A percentile compares a stretch with the other conserved stretches of the same genome.
Evolutionary conservation across 2,888 invertebrate species (phyloP).

Genomic region (Alviniconcha strummeri): DNA sequence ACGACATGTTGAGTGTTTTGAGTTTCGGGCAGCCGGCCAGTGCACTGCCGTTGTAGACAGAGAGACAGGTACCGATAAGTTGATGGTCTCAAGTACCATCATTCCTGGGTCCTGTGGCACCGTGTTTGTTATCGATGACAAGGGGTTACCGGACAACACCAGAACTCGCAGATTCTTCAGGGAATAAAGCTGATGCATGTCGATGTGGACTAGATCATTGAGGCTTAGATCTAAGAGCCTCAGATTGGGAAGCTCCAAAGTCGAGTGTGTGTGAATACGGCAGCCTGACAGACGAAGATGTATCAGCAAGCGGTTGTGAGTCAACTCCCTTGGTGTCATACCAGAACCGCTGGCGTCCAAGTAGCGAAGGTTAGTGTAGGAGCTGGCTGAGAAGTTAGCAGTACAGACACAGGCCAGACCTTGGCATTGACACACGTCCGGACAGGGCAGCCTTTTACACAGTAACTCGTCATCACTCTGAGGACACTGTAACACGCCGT

Average conservation of each 20-base stretch:
- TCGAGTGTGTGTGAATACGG: background rate
- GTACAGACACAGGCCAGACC: constrained; percentile 2
- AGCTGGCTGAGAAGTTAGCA: background rate
- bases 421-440: background rate
- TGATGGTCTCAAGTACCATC: background rate
- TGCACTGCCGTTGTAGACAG: background rate
- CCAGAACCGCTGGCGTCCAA: background rate
- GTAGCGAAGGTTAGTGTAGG: background rate
- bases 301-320: background rate
- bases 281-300: background rate
- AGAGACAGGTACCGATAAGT: background rate
- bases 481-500: constrained; percentile 17
- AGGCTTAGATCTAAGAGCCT: constrained; percentile 7
- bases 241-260: background rate
- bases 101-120: background rate
- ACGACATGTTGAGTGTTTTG: background rate
- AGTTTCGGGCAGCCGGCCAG: background rate
- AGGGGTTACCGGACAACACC: background rate
- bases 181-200: background rate
- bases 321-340: background rate
- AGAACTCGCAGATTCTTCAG: constrained; percentile 10
- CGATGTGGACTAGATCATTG: background rate
- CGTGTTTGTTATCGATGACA: background rate
- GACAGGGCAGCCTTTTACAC: constrained; percentile 3
- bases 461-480: constrained; percentile 11